A percentile compares a stretch with the other conserved stretches of the same genome.
Conservation (phyloP, 2,113 vertebrate genomes). For the Falco punctatus region DNA sequence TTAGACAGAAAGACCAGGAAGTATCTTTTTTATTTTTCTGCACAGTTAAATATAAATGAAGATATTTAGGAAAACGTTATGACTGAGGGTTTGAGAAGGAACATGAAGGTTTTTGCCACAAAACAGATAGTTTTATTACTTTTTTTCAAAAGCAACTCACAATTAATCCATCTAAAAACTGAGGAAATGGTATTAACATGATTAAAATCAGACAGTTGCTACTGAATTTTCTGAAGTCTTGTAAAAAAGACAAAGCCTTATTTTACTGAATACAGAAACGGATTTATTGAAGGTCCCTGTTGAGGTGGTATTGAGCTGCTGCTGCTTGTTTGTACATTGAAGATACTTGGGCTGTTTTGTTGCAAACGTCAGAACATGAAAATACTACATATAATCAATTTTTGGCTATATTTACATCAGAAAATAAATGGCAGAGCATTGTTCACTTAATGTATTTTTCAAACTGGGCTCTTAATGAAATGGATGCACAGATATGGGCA, state of each 20-base stretch:
- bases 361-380: not conserved
- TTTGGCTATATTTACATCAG: not conserved
- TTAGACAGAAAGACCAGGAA: not conserved
- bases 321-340: not conserved
- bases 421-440: not conserved
- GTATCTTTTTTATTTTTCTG: not conserved
- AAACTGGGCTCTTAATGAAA: not conserved
- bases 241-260: not conserved
- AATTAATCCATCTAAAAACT: not conserved
- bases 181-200: not conserved
- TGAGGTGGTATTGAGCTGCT: not conserved
- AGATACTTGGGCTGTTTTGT: not conserved
- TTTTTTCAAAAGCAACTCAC: not conserved
- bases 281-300: not conserved
- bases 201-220: not conserved
- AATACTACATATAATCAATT: not conserved
- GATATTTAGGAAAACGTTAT: not conserved
- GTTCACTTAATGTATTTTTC: not conserved
- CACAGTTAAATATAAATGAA: not conserved
- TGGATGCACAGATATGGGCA: not conserved
- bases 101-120: not conserved
- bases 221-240: not conserved
- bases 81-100: accelerated
- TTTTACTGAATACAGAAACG: not conserved
- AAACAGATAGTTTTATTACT: not conserved